phyloP scores from a whole-genome alignment of 2,797 vertebrate genomes.

The Tangara arthus region DNA sequence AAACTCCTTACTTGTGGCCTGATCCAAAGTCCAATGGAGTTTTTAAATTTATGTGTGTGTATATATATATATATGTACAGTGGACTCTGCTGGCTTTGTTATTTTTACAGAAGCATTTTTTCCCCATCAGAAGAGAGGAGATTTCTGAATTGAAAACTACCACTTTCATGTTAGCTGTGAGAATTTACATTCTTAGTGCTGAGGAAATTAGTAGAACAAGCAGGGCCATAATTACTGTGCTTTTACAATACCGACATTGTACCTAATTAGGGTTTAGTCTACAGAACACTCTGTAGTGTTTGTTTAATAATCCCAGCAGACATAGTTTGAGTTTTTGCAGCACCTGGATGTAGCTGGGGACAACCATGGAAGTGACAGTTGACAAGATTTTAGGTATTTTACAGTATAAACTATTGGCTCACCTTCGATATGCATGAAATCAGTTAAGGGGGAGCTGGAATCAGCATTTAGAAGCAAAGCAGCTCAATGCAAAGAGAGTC shows the following conservation, averaged over 20 bases:
- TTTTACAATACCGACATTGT: neutral
- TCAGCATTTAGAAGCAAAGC: neutral
- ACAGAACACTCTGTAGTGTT: neutral
- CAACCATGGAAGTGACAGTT: neutral
- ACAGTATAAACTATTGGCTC: neutral
- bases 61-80: neutral
- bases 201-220: conserved; percentile 5
- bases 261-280: conserved; percentile 39
- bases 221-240: neutral
- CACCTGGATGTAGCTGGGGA: conserved; percentile 19
- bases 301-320: conserved; percentile 55
- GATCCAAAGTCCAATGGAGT: neutral
- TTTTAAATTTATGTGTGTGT: neutral
- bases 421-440: neutral
- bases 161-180: neutral
- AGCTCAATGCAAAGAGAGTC: neutral
- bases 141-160: neutral
- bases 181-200: neutral
- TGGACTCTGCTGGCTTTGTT: neutral
- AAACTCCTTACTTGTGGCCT: neutral
- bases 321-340: neutral
- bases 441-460: neutral
- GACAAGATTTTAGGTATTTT: neutral
- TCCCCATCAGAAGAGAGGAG: neutral
- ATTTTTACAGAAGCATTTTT: neutral